These are phyloP conservation scores for Ariolimax columbianus DNA, from an alignment of 2,888 invertebrate species.

Conservation along the genomic window DNA sequence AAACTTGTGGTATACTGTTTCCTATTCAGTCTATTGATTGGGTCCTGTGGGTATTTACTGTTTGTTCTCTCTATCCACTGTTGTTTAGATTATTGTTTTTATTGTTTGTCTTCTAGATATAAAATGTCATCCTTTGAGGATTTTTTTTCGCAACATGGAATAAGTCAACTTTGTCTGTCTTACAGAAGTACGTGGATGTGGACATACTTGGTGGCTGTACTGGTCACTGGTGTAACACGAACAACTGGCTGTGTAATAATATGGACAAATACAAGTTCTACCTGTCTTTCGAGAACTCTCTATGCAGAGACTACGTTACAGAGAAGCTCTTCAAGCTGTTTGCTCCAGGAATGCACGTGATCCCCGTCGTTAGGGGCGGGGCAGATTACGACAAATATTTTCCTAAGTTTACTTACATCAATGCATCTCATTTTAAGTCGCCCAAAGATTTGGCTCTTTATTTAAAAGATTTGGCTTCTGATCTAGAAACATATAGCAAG, in stretches of 20 bases:
- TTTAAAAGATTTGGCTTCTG: constrained; percentile 34
- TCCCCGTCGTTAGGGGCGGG: constrained; percentile 39
- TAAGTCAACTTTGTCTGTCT: too few species aligned
- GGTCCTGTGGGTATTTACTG: too few species aligned
- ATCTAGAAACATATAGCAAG: not conserved
- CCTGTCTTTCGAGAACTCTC: constrained; percentile 47
- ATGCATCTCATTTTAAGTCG: constrained; percentile 44
- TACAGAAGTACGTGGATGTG: too few species aligned
- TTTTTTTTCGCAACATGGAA: too few species aligned
- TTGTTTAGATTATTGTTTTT: too few species aligned
- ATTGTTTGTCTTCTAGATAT: too few species aligned
- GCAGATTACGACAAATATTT: constrained; percentile 29
- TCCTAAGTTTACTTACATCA: constrained; percentile 33
- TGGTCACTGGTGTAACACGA: too few species aligned
- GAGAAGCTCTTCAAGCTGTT: constrained; percentile 45
- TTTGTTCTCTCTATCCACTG: too few species aligned
- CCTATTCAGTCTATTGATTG: too few species aligned
- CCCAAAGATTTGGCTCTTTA: constrained; percentile 44
- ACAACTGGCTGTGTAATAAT: not conserved
- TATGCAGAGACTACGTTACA: constrained; percentile 47
- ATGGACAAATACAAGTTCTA: constrained; percentile 42
- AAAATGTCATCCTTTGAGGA: too few species aligned
- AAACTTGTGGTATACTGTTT: too few species aligned
- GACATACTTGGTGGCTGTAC: too few species aligned
- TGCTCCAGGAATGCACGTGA: not conserved